A percentile compares a stretch with the other conserved stretches of the same genome.
phyloP scores from a whole-genome alignment of 2,113 vertebrate species.

The Eulacestoma nigropectus region DNA sequence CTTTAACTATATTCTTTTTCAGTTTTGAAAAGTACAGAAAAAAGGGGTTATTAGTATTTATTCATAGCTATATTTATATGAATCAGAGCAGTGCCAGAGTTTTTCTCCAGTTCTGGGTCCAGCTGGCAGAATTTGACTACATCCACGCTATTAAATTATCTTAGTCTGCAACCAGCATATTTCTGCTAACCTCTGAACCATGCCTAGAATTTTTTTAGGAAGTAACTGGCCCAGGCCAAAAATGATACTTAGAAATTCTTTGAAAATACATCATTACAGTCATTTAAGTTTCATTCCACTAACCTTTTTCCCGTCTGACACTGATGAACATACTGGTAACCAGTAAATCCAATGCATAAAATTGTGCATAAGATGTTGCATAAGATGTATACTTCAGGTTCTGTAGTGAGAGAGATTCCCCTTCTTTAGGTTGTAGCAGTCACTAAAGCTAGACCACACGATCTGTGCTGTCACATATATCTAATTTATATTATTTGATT shows the following conservation, averaged over 20 bases:
- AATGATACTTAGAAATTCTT: neutral
- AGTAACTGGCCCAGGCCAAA: neutral
- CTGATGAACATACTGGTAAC: neutral
- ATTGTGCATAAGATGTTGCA: neutral
- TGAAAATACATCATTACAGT: neutral
- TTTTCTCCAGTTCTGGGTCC: neutral
- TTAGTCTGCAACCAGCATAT: neutral
- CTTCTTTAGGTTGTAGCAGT: neutral
- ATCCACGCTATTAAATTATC: neutral
- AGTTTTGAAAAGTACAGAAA: neutral
- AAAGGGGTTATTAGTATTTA: neutral
- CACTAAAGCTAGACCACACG: neutral
- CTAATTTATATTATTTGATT: neutral
- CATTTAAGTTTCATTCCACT: neutral
- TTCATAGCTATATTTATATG: neutral
- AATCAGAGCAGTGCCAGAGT: neutral
- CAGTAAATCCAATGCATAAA: neutral
- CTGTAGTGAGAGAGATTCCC: neutral
- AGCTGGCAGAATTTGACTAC: constrained; percentile 16
- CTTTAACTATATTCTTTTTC: neutral
- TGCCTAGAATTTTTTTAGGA: neutral
- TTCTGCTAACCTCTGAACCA: neutral
- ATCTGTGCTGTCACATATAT: neutral
- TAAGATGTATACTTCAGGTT: neutral
- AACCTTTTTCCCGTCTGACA: neutral